Percentiles rank a stretch among this genome's conserved stretches.
phyloP scores from a whole-genome alignment of 92 coral and sea anemone species.

The Bergia sp. region DNA sequence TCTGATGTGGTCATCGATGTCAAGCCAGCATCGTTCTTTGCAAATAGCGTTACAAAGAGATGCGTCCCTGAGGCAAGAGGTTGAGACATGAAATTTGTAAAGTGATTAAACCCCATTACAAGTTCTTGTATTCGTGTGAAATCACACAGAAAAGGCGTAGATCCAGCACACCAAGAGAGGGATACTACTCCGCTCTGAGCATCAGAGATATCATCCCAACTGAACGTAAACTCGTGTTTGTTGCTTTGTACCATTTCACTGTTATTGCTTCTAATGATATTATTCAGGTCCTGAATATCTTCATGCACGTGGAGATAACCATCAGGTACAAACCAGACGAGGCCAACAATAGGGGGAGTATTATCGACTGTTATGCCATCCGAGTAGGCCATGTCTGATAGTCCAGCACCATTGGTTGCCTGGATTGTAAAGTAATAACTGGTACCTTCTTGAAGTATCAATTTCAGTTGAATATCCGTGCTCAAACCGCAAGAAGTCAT shows the following conservation, averaged over 20 bases:
- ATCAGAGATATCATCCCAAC: constrained; percentile 61
- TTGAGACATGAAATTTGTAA: constrained; percentile 20
- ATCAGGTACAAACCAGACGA: constrained; percentile 14
- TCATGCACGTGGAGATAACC: too few relatives aligned
- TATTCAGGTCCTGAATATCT: too few relatives aligned
- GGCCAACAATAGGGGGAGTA: constrained; percentile 57
- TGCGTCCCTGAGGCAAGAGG: constrained; percentile 68
- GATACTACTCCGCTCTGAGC: constrained; percentile 60
- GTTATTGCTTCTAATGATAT: neutral
- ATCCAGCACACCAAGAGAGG: constrained; percentile 67
- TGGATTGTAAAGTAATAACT: constrained; percentile 67
- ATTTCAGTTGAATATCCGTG: too few relatives aligned
- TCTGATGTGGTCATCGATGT: constrained; percentile 39
- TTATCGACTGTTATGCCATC: constrained; percentile 73
- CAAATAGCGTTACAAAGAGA: constrained; percentile 54
- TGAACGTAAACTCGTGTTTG: constrained; percentile 32
- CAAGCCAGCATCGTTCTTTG: constrained; percentile 73
- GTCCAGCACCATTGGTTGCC: constrained; percentile 50
- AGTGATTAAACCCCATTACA: constrained; percentile 26
- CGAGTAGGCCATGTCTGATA: constrained; percentile 44
- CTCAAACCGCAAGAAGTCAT: too few relatives aligned
- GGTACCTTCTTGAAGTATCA: constrained; percentile 41
- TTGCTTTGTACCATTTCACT: neutral
- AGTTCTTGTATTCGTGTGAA: constrained; percentile 41
- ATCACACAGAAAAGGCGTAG: constrained; percentile 42